These are phyloP conservation scores for Rhagologus leucostigma DNA, from an alignment of 2,113 vertebrate species.

Conservation along the genomic window DNA sequence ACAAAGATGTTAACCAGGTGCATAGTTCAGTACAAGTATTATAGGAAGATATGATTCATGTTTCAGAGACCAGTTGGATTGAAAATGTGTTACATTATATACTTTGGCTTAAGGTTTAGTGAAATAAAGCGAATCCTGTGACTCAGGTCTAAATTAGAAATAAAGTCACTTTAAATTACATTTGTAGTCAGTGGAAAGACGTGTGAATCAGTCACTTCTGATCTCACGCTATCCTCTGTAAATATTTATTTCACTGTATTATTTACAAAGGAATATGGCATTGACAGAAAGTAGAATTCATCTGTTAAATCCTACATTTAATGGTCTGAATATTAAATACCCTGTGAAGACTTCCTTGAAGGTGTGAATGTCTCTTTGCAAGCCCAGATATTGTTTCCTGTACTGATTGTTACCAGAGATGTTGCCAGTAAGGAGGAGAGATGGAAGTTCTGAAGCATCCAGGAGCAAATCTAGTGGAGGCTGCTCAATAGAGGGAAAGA, in stretches of 20 bases:
- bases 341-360: not conserved
- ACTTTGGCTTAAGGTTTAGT: not conserved
- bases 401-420: not conserved
- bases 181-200: not conserved
- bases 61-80: not conserved
- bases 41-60: not conserved
- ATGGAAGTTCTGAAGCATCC: not conserved
- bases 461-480: not conserved
- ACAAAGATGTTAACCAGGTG: not conserved
- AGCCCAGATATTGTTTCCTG: not conserved
- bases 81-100: not conserved
- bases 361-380: not conserved
- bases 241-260: constrained; percentile 1
- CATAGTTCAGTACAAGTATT: not conserved
- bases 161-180: not conserved
- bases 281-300: not conserved
- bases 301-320: not conserved
- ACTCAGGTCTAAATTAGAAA: not conserved
- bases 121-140: not conserved
- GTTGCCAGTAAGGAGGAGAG: not conserved
- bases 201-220: not conserved
- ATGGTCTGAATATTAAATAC: not conserved
- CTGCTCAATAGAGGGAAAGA: not conserved
- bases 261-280: not conserved
- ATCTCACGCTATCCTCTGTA: not conserved